These are phyloP conservation scores for Myiothlypis chrysogaster DNA, from an alignment of 2,797 vertebrate genomes.

Conservation along the genomic window DNA sequence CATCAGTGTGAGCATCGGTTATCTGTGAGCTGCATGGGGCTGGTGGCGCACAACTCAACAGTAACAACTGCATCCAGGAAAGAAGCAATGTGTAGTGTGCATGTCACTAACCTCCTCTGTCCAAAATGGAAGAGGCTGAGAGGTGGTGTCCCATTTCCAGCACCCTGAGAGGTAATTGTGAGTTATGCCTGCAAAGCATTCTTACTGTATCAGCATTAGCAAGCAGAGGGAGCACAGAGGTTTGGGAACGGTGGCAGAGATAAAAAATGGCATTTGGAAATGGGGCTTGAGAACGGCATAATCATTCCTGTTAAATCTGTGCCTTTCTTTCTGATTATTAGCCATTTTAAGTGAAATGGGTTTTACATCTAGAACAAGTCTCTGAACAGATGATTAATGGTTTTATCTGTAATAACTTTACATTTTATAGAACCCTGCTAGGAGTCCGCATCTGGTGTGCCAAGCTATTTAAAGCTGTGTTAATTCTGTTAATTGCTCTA, in stretches of 20 bases:
- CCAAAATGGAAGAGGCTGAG: neutral
- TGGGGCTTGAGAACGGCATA: conserved; percentile 29
- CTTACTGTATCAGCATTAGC: neutral
- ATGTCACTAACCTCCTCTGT: neutral
- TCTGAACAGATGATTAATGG: conserved; percentile 82
- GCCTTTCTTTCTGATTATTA: conserved; percentile 72
- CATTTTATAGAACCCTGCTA: conserved; percentile 78
- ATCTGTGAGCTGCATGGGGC: neutral
- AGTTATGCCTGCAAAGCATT: neutral
- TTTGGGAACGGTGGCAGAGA: neutral
- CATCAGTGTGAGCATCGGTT: neutral
- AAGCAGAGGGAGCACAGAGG: neutral
- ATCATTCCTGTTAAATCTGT: conserved; percentile 51
- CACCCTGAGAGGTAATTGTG: neutral
- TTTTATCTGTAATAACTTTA: conserved; percentile 80
- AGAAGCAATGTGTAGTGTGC: rapidly evolving
- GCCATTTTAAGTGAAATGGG: conserved; percentile 72
- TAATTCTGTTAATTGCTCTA: conserved; percentile 85
- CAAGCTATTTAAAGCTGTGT: conserved; percentile 81
- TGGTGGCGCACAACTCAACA: neutral
- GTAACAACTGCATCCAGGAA: neutral
- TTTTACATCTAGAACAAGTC: conserved; percentile 73
- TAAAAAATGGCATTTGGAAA: conserved; percentile 57
- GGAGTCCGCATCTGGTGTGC: conserved; percentile 77
- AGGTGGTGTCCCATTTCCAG: neutral